phyloP scores from a whole-genome alignment of 2,888 invertebrate species.

The Ectemnius continuus region DNA sequence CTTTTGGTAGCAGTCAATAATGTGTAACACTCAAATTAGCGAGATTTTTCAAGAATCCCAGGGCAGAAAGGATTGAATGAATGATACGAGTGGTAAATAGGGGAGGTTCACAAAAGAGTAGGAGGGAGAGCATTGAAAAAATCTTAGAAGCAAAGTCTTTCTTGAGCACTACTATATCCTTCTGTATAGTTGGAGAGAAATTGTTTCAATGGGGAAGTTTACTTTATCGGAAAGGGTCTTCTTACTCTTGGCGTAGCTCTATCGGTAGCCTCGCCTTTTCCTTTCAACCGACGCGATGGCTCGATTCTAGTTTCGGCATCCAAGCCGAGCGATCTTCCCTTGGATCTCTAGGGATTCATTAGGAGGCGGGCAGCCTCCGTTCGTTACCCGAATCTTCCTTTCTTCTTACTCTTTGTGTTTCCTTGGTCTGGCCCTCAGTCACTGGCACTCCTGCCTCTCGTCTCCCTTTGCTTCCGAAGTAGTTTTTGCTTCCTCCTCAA shows the following conservation, averaged over 20 bases:
- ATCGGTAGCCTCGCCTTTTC: slow-evolving; percentile 1
- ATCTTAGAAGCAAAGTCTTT: slow-evolving; percentile 22
- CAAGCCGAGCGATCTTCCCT: slow-evolving; percentile 11
- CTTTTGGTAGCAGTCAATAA: too few relatives aligned
- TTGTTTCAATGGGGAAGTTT: slow-evolving; percentile 66
- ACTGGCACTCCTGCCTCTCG: not conserved
- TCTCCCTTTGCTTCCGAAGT: not conserved
- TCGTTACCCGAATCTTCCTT: slow-evolving; percentile 39
- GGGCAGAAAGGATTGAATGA: too few relatives aligned
- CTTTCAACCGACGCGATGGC: not conserved
- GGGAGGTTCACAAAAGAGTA: not conserved
- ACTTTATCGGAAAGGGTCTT: slow-evolving; percentile 38
- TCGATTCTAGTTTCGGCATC: slow-evolving; percentile 12
- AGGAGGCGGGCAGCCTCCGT: slow-evolving; percentile 45
- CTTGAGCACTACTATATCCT: not conserved
- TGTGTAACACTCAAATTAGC: too few relatives aligned
- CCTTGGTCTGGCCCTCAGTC: slow-evolving; percentile 18
- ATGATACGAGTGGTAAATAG: too few relatives aligned
- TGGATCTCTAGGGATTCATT: slow-evolving; percentile 47
- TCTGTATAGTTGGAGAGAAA: slow-evolving; percentile 41
- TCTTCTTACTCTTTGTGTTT: slow-evolving; percentile 21
- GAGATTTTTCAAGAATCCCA: not conserved
- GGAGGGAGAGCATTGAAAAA: slow-evolving; percentile 8
- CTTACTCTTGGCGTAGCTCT: slow-evolving; percentile 10
- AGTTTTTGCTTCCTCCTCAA: slow-evolving; percentile 11